Percentiles rank a stretch among this genome's conserved stretches.
phyloP scores from a whole-genome alignment of 2,888 invertebrate species.

The Odiellus spinosus region DNA sequence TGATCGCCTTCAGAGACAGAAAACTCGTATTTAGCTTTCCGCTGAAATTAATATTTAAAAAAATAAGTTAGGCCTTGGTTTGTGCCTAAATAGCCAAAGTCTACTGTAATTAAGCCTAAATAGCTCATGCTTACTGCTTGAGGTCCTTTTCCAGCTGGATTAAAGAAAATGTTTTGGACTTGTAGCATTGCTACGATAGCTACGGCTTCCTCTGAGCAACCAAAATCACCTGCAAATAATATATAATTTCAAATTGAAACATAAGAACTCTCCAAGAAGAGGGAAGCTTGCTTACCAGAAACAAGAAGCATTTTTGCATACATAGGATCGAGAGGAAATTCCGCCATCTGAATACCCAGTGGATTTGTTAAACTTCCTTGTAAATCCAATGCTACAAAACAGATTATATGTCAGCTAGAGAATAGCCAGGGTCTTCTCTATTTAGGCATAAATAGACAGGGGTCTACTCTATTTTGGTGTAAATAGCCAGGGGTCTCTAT shows the following conservation, averaged over 20 bases:
- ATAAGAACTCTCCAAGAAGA: no score
- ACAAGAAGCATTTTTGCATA: constrained; percentile 66
- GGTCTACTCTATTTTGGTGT: no score
- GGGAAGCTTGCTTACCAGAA: constrained; percentile 53
- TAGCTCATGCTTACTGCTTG: constrained; percentile 24
- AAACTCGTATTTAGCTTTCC: constrained; percentile 55
- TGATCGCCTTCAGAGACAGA: constrained; percentile 76
- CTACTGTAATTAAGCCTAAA: no score
- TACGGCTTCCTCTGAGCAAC: constrained; percentile 79
- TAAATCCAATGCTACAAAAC: constrained; percentile 62
- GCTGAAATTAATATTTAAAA: constrained; percentile 11
- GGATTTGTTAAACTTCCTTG: constrained; percentile 58
- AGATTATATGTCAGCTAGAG: no score
- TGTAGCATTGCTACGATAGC: constrained; percentile 85
- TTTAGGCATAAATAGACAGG: no score
- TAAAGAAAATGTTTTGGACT: constrained; percentile 72
- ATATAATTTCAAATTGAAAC: no score
- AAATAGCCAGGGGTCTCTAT: no score
- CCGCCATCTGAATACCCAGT: constrained; percentile 69
- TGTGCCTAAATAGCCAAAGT: no score
- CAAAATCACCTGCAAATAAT: constrained; percentile 46
- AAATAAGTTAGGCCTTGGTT: no score
- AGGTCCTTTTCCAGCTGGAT: constrained; percentile 40
- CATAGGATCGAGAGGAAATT: constrained; percentile 74
- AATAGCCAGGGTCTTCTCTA: no score